phyloP scores from a whole-genome alignment of 2,888 invertebrate species.

The Pachycephus smyrnensis region DNA sequence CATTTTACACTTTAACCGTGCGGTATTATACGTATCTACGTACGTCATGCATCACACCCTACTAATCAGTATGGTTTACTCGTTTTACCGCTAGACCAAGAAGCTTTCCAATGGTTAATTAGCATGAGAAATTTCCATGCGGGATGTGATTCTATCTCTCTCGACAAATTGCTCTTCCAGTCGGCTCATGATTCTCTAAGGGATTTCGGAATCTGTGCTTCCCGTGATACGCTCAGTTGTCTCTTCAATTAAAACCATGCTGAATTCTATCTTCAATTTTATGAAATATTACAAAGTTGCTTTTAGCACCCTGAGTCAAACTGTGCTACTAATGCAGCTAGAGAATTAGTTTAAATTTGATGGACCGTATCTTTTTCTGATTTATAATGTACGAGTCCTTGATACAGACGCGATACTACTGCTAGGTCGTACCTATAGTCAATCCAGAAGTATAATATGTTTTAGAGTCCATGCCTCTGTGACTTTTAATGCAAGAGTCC shows the following conservation, averaged over 20 bases:
- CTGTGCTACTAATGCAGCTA: background rate
- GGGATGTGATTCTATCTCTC: slow-evolving; percentile 34
- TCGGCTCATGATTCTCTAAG: too few species aligned
- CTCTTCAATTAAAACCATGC: background rate
- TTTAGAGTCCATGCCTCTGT: background rate
- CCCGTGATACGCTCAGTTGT: background rate
- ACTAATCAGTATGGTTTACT: background rate
- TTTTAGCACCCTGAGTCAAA: background rate
- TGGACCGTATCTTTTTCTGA: background rate
- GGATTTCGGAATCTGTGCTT: background rate
- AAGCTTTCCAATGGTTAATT: slow-evolving; percentile 49
- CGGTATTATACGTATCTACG: background rate
- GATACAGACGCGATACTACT: background rate
- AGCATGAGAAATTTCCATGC: slow-evolving; percentile 58
- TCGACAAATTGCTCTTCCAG: slow-evolving; percentile 6
- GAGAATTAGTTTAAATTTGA: background rate
- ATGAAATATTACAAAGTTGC: background rate
- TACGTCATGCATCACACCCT: background rate
- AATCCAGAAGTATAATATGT: background rate
- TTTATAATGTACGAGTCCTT: background rate
- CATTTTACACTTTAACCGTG: background rate
- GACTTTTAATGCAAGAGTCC: background rate
- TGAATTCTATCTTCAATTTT: background rate
- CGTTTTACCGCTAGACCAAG: background rate
- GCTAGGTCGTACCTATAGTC: background rate